Evolutionary conservation across 2,888 invertebrate genomes (phyloP), one percentile per base, ranked within the genome.

Genomic region (Luperina testacea): DNA sequence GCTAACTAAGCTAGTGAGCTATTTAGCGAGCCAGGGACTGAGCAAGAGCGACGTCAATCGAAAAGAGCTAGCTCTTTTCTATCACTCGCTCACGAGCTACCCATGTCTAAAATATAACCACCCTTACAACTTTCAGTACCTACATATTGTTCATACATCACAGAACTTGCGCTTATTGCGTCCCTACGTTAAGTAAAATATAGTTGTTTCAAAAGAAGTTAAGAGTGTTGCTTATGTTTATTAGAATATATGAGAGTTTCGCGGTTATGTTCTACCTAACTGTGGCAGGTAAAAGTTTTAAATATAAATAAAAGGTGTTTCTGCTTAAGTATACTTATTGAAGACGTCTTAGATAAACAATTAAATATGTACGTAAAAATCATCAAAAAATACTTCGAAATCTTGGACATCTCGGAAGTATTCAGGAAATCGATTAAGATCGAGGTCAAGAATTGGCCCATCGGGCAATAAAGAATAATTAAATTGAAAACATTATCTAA

Each of bases 181-280:
- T 75, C 53, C 45, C 65, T 78, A 79, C 69, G 73, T 78, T 84
- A 82, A 74, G 81, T 87, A 84, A 87, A 80, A 82, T 89, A 79
- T 70, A 78, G 84, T 88, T 81, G 87, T 84, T 87, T 76, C 70
- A 57, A 70, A 83, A 82, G 83, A 84, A 82, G 72, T 81, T 82
- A 69, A 64, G 67, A 82, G 74, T 71, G 79, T 80, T 81, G 77
- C 63, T 80, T 75, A 72, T 57, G 64, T 72, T 87, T 77, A 87
- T 84, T 78, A 80, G 59, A 85, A 85, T 80, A 73, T 83, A 85
- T 69, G 75, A 48, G 70, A 82, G 71, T 82, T 87, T 71, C n/a
- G 27, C 5, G 71, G 78, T 77, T 67, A 42, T 75, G n/a, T 82
- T 77, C 8, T 45, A 11, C 59, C 17, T 24, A 13, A n/a, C 24